Base-by-base conservation (phyloP, 2,797 vertebrate genomes). In the Lithobates sylvaticus region DNA sequence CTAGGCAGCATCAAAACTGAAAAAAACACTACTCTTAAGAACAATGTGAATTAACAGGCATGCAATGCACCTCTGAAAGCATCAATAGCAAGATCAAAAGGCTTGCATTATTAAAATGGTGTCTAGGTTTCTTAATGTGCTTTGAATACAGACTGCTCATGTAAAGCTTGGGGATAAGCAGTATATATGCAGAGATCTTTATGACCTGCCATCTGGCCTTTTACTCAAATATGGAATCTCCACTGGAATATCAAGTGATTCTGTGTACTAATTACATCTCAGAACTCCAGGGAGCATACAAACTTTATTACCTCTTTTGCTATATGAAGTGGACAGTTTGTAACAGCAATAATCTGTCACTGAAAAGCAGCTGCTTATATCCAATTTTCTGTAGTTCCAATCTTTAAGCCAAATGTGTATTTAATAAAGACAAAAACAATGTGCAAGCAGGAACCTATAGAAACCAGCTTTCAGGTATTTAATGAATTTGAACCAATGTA, bases 201-300 rank as follows among this genome's bases (percentile, higher is more conserved):
- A 61, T 61, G 54, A 61, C 54, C 54, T 23, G 54, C 54, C 54
- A 61, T 61, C 54, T 61, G 54, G 54, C 54, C 54, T 61, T 61
- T 61, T 8, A 61, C 54, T 61, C 54, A 8, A 61, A 61, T 61
- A 23, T 61, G 54, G 54, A 61, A 61, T 61, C 54, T 61, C 54
- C 54, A n/a, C 54, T 61, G 54, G 54, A 61, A 61, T 61, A 61
- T 61, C 54, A 61, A 61, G 54, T 61, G 54, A 61, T 61, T 61
- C 54, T 61, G 54, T 61, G 54, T 61, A 61, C 54, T 61, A 61
- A 61, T 61, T 61, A 61, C 54, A 61, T 61, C 54, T 61, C 54
- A 23, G 54, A 61, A 61, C 54, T 61, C 54, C 54, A 7, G 54
- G 54, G 54, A 61, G 54, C 54, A 61, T 5, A 61, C 54, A 61